Evolutionary conservation across 1,140 invertebrate species (phyloP).

Genomic region (Aphelinus atriplicis): DNA sequence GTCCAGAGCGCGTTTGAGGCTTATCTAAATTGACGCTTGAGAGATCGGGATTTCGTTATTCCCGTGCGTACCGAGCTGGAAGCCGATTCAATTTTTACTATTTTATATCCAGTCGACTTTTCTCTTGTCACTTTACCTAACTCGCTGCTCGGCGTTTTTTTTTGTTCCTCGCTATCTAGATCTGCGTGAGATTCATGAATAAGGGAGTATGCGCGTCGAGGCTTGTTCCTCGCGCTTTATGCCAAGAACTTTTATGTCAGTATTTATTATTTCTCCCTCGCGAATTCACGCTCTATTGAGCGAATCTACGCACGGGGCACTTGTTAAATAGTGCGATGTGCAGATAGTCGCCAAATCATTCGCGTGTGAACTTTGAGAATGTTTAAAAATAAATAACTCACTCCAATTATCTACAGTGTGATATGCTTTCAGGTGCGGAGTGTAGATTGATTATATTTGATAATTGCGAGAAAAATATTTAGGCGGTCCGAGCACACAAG

Average conservation of each 20-base stretch:
- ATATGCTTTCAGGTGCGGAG: too few species aligned
- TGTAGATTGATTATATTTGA: too few species aligned
- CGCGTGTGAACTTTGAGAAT: too few species aligned
- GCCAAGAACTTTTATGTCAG: constrained; percentile 18
- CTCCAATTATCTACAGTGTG: too few species aligned
- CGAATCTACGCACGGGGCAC: too few species aligned
- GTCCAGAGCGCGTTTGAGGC: constrained; percentile 33
- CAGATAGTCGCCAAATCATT: too few species aligned
- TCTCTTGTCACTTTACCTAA: constrained; percentile 33
- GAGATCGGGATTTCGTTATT: constrained; percentile 29
- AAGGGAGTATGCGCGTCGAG: constrained; percentile 16
- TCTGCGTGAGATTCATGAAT: constrained; percentile 33
- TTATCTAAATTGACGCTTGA: constrained; percentile 40
- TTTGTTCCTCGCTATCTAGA: constrained; percentile 12
- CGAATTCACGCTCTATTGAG: constrained; percentile 20
- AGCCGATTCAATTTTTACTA: constrained; percentile 33
- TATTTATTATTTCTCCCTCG: constrained; percentile 11
- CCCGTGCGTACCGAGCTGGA: constrained; percentile 20
- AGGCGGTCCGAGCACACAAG: too few species aligned
- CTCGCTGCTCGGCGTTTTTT: background rate
- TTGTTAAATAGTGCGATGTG: too few species aligned
- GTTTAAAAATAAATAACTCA: too few species aligned
- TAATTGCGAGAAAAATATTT: too few species aligned
- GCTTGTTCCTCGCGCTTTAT: constrained; percentile 16
- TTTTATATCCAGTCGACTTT: constrained; percentile 35